phyloP scores from a whole-genome alignment of 2,888 invertebrate species.

The Mystacides longicornis region DNA sequence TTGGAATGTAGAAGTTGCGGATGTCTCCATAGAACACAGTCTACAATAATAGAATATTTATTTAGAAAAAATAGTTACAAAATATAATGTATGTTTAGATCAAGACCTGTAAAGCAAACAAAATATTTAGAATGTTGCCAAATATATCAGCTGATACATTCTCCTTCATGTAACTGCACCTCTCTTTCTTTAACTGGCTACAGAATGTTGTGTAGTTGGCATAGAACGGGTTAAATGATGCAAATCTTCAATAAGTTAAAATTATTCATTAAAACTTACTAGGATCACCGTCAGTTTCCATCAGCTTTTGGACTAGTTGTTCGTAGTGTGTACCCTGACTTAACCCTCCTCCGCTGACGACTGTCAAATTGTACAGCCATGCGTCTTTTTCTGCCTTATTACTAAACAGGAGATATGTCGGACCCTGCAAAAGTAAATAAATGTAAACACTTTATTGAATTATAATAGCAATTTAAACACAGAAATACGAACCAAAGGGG shows the following conservation, averaged over 20 bases:
- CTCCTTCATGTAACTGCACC: too few species aligned
- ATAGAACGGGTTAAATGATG: too few species aligned
- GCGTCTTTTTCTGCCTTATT: conserved; percentile 91
- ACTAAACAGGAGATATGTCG: conserved; percentile 87
- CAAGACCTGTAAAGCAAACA: too few species aligned
- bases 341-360: conserved; percentile 87
- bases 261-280: conserved; percentile 62
- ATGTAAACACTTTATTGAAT: background rate
- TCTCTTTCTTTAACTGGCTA: too few species aligned
- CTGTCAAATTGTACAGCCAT: conserved; percentile 78
- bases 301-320: conserved; percentile 88
- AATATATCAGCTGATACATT: too few species aligned
- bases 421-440: conserved; percentile 54
- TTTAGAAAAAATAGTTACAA: too few species aligned
- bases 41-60: conserved; percentile 37
- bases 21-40: conserved; percentile 90
- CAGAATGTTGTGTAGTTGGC: too few species aligned
- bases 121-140: too few species aligned
- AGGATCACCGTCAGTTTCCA: conserved; percentile 93
- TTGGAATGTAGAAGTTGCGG: conserved; percentile 85
- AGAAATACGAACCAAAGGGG: background rate
- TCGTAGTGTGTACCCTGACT: conserved; percentile 94
- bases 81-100: too few species aligned
- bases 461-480: background rate
- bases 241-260: too few species aligned